phyloP scores from a whole-genome alignment of 2,113 vertebrate species.

The Notiomystis cincta region DNA sequence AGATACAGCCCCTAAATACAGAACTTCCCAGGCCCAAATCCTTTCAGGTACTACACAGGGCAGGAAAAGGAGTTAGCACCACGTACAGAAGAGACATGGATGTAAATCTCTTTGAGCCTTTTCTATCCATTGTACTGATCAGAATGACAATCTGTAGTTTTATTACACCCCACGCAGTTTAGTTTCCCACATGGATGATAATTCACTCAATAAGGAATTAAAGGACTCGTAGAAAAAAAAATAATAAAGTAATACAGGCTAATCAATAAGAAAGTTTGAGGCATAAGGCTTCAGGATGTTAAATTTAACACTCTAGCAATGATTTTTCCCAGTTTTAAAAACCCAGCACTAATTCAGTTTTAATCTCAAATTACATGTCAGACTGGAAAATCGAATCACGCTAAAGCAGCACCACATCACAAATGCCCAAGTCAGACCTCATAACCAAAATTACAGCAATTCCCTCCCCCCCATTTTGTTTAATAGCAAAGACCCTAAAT shows the following conservation, averaged over 20 bases:
- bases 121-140: background rate
- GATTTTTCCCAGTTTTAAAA: background rate
- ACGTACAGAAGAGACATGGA: background rate
- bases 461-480: accelerated
- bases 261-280: background rate
- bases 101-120: background rate
- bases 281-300: background rate
- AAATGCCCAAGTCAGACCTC: background rate
- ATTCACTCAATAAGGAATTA: background rate
- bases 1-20: background rate
- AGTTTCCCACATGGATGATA: background rate
- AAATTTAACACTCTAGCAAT: background rate
- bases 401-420: background rate
- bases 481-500: background rate
- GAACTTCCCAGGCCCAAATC: background rate
- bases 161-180: background rate
- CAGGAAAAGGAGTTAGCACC: background rate
- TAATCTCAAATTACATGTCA: background rate
- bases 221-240: background rate
- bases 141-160: background rate
- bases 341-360: background rate
- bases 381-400: background rate
- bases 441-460: background rate
- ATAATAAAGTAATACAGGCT: background rate
- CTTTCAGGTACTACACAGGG: background rate